Evolutionary conservation across 2,113 vertebrate species (phyloP).

Genomic region (Rhizomys pruinosus): DNA sequence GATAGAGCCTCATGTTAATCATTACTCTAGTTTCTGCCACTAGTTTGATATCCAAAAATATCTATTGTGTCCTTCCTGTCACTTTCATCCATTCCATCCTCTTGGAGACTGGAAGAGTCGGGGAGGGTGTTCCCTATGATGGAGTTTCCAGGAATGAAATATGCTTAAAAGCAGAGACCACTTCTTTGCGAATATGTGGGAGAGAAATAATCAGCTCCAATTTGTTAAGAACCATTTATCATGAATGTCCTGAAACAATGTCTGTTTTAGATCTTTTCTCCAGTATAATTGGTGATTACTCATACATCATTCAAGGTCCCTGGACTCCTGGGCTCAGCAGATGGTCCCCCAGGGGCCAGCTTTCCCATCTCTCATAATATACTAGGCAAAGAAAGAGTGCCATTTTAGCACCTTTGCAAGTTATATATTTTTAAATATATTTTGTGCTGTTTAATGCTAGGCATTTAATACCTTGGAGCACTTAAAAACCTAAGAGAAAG

Average conservation of each 20-base stretch:
- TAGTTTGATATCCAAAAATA: neutral
- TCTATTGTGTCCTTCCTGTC: neutral
- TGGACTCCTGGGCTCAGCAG: slow-evolving; percentile 32
- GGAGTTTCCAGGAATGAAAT: slow-evolving; percentile 69
- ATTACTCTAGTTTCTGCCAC: neutral
- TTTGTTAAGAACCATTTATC: slow-evolving; percentile 70
- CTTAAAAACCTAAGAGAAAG: slow-evolving; percentile 48
- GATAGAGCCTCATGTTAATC: neutral
- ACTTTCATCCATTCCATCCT: neutral
- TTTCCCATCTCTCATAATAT: slow-evolving; percentile 46
- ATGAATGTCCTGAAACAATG: neutral
- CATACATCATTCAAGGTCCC: slow-evolving; percentile 55
- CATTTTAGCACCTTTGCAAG: slow-evolving; percentile 65
- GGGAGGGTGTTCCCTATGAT: slow-evolving; percentile 5
- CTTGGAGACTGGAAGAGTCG: neutral
- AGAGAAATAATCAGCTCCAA: slow-evolving; percentile 63
- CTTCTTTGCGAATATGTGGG: slow-evolving; percentile 5
- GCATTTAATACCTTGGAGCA: slow-evolving; percentile 49
- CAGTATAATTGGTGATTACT: slow-evolving; percentile 58
- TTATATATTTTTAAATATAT: slow-evolving; percentile 41
- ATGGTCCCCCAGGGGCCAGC: slow-evolving; percentile 6
- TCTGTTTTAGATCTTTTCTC: slow-evolving; percentile 65
- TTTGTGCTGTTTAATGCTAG: slow-evolving; percentile 50
- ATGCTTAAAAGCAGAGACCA: slow-evolving; percentile 40
- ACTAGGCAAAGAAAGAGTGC: slow-evolving; percentile 54